Conservation (phyloP, 2,888 invertebrate genomes). For the Oithona nana region DNA sequence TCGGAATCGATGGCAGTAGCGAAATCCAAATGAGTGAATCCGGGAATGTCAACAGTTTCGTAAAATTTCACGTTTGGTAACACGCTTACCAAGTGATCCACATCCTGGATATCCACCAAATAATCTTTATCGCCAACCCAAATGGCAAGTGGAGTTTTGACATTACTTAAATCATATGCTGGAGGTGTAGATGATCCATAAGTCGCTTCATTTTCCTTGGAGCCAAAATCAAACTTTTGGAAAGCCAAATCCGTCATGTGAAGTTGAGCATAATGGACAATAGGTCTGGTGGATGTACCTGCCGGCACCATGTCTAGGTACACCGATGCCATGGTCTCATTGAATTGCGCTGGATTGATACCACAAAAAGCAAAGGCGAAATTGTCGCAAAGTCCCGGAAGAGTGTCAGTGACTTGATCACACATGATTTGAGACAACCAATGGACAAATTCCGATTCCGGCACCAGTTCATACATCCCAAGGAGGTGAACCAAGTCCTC, state of each 20-base stretch:
- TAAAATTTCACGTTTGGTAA: not conserved
- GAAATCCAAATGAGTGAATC: not conserved
- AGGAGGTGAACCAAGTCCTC: not conserved
- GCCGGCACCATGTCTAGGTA: not conserved
- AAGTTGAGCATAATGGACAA: not conserved
- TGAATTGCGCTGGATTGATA: not conserved
- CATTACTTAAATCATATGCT: not conserved
- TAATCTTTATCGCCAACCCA: not conserved
- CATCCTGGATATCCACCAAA: not conserved
- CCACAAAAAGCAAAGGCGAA: not conserved
- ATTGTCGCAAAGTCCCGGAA: not conserved
- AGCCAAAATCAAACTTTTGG: not conserved
- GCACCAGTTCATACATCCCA: not conserved
- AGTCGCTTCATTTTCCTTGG: not conserved
- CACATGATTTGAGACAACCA: not conserved
- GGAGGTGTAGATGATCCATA: slow-evolving; percentile 1
- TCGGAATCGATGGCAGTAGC: not conserved
- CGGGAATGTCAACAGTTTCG: not conserved
- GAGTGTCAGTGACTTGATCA: not conserved
- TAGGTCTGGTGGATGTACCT: not conserved
- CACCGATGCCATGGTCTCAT: not conserved
- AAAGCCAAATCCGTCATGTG: not conserved
- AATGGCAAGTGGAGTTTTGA: not conserved
- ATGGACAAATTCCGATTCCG: not conserved
- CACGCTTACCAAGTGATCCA: not conserved